Percentiles rank a stretch among this genome's conserved stretches.
These are phyloP conservation scores for Rhamnusium bicolor DNA, from an alignment of 2,888 invertebrate genomes.

Conservation along the genomic window DNA sequence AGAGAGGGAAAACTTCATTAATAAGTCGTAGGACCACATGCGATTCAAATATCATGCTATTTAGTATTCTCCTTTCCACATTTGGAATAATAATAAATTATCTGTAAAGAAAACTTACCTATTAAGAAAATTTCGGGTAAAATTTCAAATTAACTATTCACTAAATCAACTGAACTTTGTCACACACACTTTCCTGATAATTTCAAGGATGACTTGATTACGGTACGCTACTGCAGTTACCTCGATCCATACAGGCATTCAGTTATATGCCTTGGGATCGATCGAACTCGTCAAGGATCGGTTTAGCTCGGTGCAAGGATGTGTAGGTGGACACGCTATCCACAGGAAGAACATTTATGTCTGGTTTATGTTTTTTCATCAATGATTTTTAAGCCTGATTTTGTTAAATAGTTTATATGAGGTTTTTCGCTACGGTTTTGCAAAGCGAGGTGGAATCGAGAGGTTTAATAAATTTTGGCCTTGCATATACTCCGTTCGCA, in stretches of 20 bases:
- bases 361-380: conserved; percentile 5
- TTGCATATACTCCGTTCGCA: neutral
- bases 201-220: conserved; percentile 34
- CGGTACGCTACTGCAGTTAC: conserved; percentile 41
- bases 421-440: no score
- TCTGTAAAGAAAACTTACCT: conserved; percentile 7
- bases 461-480: neutral
- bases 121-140: conserved; percentile 2
- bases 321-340: conserved; percentile 49
- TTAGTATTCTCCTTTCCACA: neutral
- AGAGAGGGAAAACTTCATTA: conserved; percentile 10
- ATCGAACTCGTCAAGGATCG: conserved; percentile 55
- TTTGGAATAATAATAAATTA: neutral
- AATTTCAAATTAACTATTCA: conserved; percentile 35
- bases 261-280: conserved; percentile 64
- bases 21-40: neutral
- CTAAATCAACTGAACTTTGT: conserved; percentile 40
- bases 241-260: conserved; percentile 65
- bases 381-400: conserved; percentile 3
- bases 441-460: neutral
- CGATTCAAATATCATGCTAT: neutral
- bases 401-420: neutral
- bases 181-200: conserved; percentile 35
- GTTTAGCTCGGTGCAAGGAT: conserved; percentile 53
- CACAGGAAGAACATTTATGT: conserved; percentile 7